phyloP scores from a whole-genome alignment of 2,888 invertebrate genomes.

The Drosophila diplacantha region DNA sequence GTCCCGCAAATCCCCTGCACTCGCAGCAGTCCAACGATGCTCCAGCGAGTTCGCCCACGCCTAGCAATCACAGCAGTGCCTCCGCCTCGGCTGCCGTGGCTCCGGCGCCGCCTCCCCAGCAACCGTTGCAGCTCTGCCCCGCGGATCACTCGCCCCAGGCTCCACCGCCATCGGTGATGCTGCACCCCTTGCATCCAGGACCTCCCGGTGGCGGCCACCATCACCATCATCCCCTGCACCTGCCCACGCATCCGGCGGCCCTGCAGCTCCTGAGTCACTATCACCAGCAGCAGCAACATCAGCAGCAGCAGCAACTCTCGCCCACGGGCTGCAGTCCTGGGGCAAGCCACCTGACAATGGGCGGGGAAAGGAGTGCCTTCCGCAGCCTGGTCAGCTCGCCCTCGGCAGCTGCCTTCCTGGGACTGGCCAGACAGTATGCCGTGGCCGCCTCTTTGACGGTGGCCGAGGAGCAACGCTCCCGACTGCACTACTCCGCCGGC shows the following conservation, averaged over 20 bases:
- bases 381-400: slow-evolving; percentile 84
- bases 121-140: slow-evolving; percentile 39
- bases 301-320: slow-evolving; percentile 67
- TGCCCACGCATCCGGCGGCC: slow-evolving; percentile 69
- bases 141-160: slow-evolving; percentile 54
- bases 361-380: slow-evolving; percentile 94
- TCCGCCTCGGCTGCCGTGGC: slow-evolving; percentile 64
- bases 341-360: slow-evolving; percentile 81
- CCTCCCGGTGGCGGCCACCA: slow-evolving; percentile 58
- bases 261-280: slow-evolving; percentile 72
- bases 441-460: slow-evolving; percentile 75
- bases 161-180: slow-evolving; percentile 53
- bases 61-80: slow-evolving; percentile 74
- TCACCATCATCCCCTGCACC: slow-evolving; percentile 42
- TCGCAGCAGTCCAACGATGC: slow-evolving; percentile 68
- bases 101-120: slow-evolving; percentile 42
- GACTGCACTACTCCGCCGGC: slow-evolving; percentile 48
- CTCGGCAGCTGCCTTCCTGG: slow-evolving; percentile 81
- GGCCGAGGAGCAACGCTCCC: slow-evolving; percentile 73
- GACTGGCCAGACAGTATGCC: slow-evolving; percentile 75
- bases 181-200: slow-evolving; percentile 54
- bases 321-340: slow-evolving; percentile 59
- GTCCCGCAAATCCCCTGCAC: slow-evolving; percentile 70
- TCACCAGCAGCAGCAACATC: slow-evolving; percentile 66
- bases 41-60: slow-evolving; percentile 70